Base-by-base conservation (phyloP, 1,140 invertebrate species). In the Ooceraea biroi region DNA sequence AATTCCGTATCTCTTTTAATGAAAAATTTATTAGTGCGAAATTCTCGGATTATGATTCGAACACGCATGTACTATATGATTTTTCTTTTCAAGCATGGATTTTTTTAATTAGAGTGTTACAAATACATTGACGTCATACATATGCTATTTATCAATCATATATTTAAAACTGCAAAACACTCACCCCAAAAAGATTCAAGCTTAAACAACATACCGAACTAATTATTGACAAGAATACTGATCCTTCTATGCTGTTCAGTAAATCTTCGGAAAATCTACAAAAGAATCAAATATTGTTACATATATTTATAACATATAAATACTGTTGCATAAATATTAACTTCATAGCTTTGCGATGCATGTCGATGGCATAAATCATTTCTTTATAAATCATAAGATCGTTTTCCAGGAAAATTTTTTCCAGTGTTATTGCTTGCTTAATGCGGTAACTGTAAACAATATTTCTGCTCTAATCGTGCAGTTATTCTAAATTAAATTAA, bases 331-430 rank as follows among this genome's bases (percentile, higher is more conserved):
- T 44, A 63, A 41, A 41, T 63, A 41, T 17, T 63, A 63, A 63
- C 61, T 63, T 19, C 7, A 63, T 44, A 63, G 61, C 61, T 22
- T 19, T 63, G n/a, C 36, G 30, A 63, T 63, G 61, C 19, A 63
- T 63, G 11, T 63, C 61, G 11, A 63, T 1, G n/a, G 27, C n/a
- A 52, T 8, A 14, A 36, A 55, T 14, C 7, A 71, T 55, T 52
- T 27, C 27, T 52, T 19, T 36, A 36, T 36, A 44, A 58, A 52
- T 17, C 14, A 52, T 14, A 17, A 52, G 14, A 17, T 52, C 50
- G 4, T 52, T 52, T 17, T 52, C n/a, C 50, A 17, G 14, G 17
- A n/a, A 52, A n/a, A 17, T 52, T 5, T 14, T 17, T 52, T 52
- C n/a, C 14, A 52, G n/a, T n/a, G n/a, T 52, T 17, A 52, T 14